Evolutionary conservation across 2,888 invertebrate genomes (phyloP).

Genomic region (Hesperia comma): DNA sequence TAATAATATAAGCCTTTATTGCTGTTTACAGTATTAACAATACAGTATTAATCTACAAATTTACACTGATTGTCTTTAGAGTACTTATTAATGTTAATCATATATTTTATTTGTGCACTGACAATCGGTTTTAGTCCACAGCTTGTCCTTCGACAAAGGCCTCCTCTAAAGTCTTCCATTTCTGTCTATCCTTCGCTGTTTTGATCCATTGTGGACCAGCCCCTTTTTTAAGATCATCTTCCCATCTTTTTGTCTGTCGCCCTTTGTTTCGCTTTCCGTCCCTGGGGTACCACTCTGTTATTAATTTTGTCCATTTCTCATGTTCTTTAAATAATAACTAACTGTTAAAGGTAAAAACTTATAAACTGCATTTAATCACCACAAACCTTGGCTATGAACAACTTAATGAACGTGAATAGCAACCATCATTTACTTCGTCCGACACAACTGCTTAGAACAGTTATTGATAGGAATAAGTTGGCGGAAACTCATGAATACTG

Average conservation of each 20-base stretch:
- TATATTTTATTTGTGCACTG: too few species aligned
- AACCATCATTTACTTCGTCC: too few species aligned
- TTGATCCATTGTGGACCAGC: neutral
- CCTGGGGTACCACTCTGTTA: slow-evolving; percentile 1
- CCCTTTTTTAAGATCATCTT: neutral
- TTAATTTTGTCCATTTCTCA: neutral
- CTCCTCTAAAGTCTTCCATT: slow-evolving; percentile 34
- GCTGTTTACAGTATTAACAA: neutral
- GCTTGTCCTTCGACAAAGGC: slow-evolving; percentile 35
- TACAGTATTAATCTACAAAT: too few species aligned
- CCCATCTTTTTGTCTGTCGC: neutral
- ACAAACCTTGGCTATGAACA: too few species aligned
- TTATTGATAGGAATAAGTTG: too few species aligned
- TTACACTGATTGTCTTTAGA: neutral
- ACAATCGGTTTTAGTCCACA: neutral
- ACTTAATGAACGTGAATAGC: too few species aligned
- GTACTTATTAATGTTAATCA: too few species aligned
- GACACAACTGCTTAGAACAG: too few species aligned
- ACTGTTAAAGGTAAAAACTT: too few species aligned
- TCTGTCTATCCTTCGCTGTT: slow-evolving; percentile 23
- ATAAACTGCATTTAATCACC: too few species aligned
- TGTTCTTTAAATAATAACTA: too few species aligned
- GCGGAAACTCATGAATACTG: too few species aligned
- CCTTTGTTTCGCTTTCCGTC: neutral
- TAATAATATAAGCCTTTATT: slow-evolving; percentile 33